Base-by-base conservation (phyloP, 2,113 vertebrate genomes). In the Nothoprocta perdicaria region DNA sequence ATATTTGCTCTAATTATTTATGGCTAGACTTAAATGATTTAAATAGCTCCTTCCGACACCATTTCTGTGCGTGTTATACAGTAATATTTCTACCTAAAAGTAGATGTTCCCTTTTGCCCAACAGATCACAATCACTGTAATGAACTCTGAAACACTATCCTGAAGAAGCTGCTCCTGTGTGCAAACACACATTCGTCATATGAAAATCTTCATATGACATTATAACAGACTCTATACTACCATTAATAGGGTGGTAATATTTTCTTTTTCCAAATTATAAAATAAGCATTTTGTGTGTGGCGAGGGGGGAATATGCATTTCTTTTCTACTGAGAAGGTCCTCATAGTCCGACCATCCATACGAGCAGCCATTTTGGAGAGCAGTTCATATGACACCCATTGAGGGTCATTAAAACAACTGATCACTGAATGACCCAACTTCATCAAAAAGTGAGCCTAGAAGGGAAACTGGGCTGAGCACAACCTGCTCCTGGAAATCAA, bases 61-160 rank as follows among this genome's bases (percentile, higher is more conserved):
- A 55, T 5, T 15, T 31, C 76, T 46, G 50, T 2, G 12, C 6
- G 35, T 23, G 10, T 50, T 41, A 55, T 4, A 7, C 50, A 57
- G 26, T 14, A 10, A 7, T 19, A 45, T 7, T 52, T n/a, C 46
- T 40, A 4, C n/a, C 58, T 27, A 76, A 23, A 72, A 6, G 4
- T 22, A 23, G 6, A 41, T 53, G 27, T 12, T n/a, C 31, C 4
- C 1, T 6, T 9, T 7, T 6, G 4, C 2, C 9, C 19, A 33
- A 12, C 8, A 81, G 6, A 26, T 71, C 8, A 8, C 14, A 8
- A 14, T 19, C 1, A 38, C 68, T 76, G 65, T 45, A 57, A 66
- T 7, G 2, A 22, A 8, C 38, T 69, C 52, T 80, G 9, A 73
- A 76, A 65, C 38, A 27, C 15, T 7, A 15, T 40, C 15, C 23